Evolutionary conservation across 2,113 vertebrate genomes (phyloP).

Genomic region (Neofelis nebulosa): DNA sequence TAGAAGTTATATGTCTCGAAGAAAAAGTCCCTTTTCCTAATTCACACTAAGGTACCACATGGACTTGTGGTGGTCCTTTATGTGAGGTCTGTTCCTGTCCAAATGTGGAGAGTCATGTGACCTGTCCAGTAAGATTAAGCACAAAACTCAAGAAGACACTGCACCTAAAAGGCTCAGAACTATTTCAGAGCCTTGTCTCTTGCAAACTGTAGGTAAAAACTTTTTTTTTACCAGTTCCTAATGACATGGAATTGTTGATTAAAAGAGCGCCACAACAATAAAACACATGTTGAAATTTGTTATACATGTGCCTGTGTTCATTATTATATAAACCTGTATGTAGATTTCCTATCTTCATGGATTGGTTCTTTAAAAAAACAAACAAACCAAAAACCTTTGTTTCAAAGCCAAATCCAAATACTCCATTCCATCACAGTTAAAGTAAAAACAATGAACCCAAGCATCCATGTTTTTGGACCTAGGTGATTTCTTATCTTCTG

Average conservation of each 20-base stretch:
- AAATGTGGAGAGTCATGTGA: not conserved
- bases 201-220: not conserved
- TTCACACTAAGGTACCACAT: not conserved
- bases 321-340: not conserved
- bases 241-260: not conserved
- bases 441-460: not conserved
- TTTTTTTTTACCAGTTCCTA: not conserved
- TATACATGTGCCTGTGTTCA: not conserved
- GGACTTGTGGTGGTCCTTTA: not conserved
- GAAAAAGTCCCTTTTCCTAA: not conserved
- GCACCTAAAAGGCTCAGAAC: not conserved
- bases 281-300: not conserved
- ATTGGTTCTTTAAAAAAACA: not conserved
- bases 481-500: not conserved
- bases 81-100: not conserved
- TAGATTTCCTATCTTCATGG: not conserved
- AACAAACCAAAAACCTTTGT: not conserved
- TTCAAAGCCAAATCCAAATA: slow-evolving; percentile 22
- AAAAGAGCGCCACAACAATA: not conserved
- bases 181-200: not conserved
- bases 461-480: not conserved
- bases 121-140: not conserved
- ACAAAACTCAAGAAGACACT: not conserved
- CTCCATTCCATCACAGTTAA: not conserved
- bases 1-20: not conserved